Base-by-base conservation (phyloP, 1,140 invertebrate genomes). In the Subanguina moxae region DNA sequence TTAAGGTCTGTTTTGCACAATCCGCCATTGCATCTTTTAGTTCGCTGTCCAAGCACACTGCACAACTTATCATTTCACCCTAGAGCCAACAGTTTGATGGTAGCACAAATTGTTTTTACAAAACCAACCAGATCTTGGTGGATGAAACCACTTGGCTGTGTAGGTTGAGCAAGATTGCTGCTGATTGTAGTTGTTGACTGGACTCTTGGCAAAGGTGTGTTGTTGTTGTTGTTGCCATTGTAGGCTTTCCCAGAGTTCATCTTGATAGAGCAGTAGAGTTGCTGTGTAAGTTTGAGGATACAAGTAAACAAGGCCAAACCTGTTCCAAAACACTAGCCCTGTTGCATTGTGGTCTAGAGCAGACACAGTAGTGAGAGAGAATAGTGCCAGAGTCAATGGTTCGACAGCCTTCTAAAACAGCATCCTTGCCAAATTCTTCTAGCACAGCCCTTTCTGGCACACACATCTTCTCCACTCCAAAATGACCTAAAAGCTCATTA, bases 391-490 rank as follows among this genome's bases (percentile, higher is more conserved):
- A 45, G 21, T 76, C 65, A 13, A 59, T 64, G 15, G 57, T 65
- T 17, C 57, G 62, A 28, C 71, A 77, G 23, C 73, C 71, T 3
- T 68, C 72, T 11, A 56, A 42, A 19, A 70, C 68, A 11, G 67
- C 61, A 9, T 48, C 42, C 43, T 73, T 67, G 13, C 62, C 57
- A 27, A 76, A 64, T 43, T 74, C 74, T 21, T 76, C 57, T 7
- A 73, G 17, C 17, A 74, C 43, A 25, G 58, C 68, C n/a, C 30
- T 67, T 62, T 74, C 72, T 13, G 69, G 59, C 11, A 72, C 66
- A 56, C 76, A 78, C 72, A 76, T 73, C 58, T 78, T 78, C 62
- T 78, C 76, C 32, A 78, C 57, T 8, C 57, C 76, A 45, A 69
- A 68, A 42, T 71, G 59, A 21, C 68, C 71, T 76, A 59, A 58